Evolutionary conservation across 37 sponge, comb jelly and placozoan genomes (phyloP).

Genomic region (Tethya wilhelma): DNA sequence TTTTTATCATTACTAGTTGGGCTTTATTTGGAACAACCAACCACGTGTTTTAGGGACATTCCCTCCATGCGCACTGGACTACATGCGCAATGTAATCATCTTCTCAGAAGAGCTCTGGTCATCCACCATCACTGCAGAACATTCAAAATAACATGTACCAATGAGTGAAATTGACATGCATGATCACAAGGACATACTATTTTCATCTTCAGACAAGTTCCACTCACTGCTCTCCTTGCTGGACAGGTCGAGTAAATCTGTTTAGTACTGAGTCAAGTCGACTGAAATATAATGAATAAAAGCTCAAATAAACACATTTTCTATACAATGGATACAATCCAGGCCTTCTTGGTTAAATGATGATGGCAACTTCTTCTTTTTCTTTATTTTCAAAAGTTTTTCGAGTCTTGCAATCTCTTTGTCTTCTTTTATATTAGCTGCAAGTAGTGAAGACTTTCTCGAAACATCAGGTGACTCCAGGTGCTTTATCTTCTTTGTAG

Average conservation of each 20-base stretch:
- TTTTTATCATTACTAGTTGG: too few species aligned
- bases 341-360: constrained; percentile 78
- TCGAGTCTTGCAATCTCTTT: constrained; percentile 76
- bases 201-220: constrained; percentile 25
- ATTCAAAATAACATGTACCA: background rate
- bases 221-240: constrained; percentile 23
- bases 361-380: constrained; percentile 62
- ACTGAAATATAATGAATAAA: background rate
- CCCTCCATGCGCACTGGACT: background rate
- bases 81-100: too few species aligned
- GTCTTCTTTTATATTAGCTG: constrained; percentile 24
- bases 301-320: background rate
- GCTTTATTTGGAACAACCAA: too few species aligned
- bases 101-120: background rate
- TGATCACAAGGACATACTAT: background rate
- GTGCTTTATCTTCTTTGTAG: too few species aligned
- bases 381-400: constrained; percentile 74
- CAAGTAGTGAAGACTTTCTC: background rate
- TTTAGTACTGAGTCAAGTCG: background rate
- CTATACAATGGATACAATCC: constrained; percentile 69
- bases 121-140: too few species aligned
- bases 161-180: background rate
- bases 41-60: too few species aligned
- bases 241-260: constrained; percentile 48
- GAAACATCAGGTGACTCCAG: background rate